Percentiles rank a stretch among this genome's conserved stretches.
These are phyloP conservation scores for Schizaphis graminum DNA, from an alignment of 2,888 invertebrate genomes.

Conservation along the genomic window DNA sequence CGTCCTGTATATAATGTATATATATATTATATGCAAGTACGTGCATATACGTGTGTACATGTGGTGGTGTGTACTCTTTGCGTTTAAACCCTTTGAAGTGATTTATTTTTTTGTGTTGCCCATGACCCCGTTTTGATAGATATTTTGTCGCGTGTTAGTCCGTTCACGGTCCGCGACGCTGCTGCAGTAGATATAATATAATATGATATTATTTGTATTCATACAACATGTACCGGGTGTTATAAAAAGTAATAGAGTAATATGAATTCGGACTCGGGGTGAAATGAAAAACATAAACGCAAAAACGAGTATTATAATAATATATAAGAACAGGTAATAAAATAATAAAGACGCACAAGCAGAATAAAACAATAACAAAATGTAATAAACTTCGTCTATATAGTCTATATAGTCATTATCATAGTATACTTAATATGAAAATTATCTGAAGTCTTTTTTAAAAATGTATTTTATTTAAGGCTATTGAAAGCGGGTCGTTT, in stretches of 20 bases:
- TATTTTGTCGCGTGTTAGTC: not conserved
- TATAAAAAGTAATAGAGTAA: not conserved
- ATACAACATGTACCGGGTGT: not conserved
- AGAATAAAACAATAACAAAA: not conserved
- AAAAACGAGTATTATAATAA: not conserved
- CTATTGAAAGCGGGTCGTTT: too few species aligned
- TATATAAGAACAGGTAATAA: not conserved
- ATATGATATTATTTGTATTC: not conserved
- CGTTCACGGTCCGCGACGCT: not conserved
- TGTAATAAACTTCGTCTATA: not conserved
- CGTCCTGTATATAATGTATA: not conserved
- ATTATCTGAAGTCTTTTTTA: not conserved
- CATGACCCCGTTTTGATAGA: conserved; percentile 44
- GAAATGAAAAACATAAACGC: not conserved
- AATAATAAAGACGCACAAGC: not conserved
- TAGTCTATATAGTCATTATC: not conserved
- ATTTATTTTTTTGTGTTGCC: conserved; percentile 38
- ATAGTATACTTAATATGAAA: not conserved
- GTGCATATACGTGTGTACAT: not conserved
- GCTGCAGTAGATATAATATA: not conserved
- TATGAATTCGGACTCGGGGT: not conserved
- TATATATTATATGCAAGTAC: not conserved
- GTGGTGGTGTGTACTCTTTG: not conserved
- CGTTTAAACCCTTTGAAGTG: conserved; percentile 19
- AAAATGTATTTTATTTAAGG: not conserved